Evolutionary conservation across 1,140 invertebrate genomes (phyloP), one percentile per base, ranked within the genome.

Genomic region (Leptonema lineaticorne): DNA sequence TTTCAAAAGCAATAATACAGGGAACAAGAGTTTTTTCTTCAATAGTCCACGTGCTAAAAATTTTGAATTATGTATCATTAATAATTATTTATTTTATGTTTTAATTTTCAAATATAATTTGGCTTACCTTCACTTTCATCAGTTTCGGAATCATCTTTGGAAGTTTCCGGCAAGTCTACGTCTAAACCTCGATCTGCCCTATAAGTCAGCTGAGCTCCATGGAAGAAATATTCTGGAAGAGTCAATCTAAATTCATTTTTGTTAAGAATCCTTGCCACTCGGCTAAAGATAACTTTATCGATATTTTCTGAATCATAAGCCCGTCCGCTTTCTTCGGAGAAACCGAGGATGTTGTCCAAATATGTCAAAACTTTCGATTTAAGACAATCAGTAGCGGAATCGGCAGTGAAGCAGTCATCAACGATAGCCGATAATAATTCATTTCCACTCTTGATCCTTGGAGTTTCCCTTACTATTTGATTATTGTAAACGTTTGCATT

Each of bases 1-100:
- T 77, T 94, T 94, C 66, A 94, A 78, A 30, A 93, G 83, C 71
- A 94, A 79, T 58, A 93, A 78, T 45, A 92, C 82, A 2, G 92
- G 92, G 74, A 93, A 79, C 45, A 94, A 80, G 9, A 92, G 84
- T 78, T 93, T 93, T 80, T 93, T 90, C 82, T 93, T 92, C 74
- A 93, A 79, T 45, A 86, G 76, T 60, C 84, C 86, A 41, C 86
- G 82, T 75, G 82, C 85, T 87, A 78, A 69, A 67, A 71, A 59
- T 8, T 26, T 58, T 58, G 16, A 48, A 27, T 37, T 33, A 62
- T 28, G 24, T 29, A 26, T 1, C 30, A 37, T 37, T 37, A 37
- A 7, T 53, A 3, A 18, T 53, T 20, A 53, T 53, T 20, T 24
- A 18, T 20, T 16, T 3, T 53, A 24, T 26, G 4, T 24, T 53